Base-by-base conservation (phyloP, 1,140 invertebrate genomes). In the Macrotrachela quadricornifera region DNA sequence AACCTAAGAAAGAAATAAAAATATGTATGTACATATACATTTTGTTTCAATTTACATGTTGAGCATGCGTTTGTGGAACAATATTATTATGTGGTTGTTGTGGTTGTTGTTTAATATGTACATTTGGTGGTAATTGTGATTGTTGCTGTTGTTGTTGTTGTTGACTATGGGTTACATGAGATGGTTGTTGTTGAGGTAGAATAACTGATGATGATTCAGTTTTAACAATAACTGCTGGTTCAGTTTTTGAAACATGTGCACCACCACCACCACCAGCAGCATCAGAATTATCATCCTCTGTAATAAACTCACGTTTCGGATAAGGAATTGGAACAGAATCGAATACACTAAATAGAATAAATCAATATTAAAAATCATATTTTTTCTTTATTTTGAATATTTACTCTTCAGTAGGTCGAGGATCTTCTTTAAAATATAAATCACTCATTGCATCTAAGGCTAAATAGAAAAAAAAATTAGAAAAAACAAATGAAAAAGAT, bases 341-440 rank as follows among this genome's bases (percentile, higher is more conserved):
- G 8, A 30, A 30, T 30, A 30, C 21, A 30, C 21, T 30, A 30
- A 2, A 30, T 30, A 30, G 21, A 13, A 40, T 21, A 36, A 9
- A 17, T 51, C 14, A 21, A 44, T 17, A 40, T 18, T 14, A 42
- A 16, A 37, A 10, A 51, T 42, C 2, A 9, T 13, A 2, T 15
- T 10, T 9, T 12, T 43, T 17, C 53, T 59, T 36, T 6, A 37
- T 17, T 6, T 8, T 4, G 6, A 16, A 39, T 8, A 21, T 8
- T 65, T 71, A 78, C 74, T 79, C 81, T 65, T 79, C 78, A 10
- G 85, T 88, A 17, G 85, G 85, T 55, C 81, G 65, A 51, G 91
- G 92, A 58, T 96, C 92, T 71, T 97, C 91, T 62, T 79, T 77
- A 64, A 97, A 99, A 65, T 96, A 97, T 10, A 83, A 78, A 75